Evolutionary conservation across 2,113 vertebrate species (phyloP).

Genomic region (Triplophysa siluroides): DNA sequence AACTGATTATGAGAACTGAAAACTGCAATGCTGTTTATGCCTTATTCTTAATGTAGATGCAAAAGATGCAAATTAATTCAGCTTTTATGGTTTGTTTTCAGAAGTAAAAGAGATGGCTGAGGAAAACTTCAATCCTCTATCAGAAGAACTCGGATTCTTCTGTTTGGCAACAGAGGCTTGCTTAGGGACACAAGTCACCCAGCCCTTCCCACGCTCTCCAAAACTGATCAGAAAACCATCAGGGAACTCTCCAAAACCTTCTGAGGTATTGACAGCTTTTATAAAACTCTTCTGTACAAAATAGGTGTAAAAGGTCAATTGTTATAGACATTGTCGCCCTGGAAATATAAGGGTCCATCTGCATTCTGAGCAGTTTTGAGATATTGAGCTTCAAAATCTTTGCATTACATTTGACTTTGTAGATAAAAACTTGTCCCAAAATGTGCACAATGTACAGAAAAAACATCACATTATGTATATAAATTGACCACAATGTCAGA

Average conservation of each 20-base stretch:
- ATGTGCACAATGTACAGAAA: no score
- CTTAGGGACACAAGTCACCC: conserved; percentile 23
- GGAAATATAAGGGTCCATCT: no score
- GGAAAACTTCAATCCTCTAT: conserved; percentile 16
- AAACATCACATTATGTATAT: no score
- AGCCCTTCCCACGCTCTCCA: conserved; percentile 71
- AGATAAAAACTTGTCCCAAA: no score
- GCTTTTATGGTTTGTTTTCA: background rate
- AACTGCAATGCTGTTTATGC: background rate
- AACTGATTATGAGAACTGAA: background rate
- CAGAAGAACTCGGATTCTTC: conserved; percentile 48
- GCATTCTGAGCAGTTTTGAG: no score
- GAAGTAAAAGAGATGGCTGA: conserved; percentile 63
- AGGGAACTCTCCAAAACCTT: conserved; percentile 17
- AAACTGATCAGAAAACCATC: conserved; percentile 60
- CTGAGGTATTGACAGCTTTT: conserved; percentile 55
- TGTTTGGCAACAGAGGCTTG: conserved; percentile 48
- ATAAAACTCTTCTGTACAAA: background rate
- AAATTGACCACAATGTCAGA: no score
- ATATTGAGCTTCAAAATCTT: no score
- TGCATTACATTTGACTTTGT: no score
- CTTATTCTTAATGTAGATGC: background rate
- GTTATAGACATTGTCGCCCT: no score
- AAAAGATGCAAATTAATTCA: background rate
- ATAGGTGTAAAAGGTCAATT: no score